Conservation (phyloP, 2,113 vertebrate genomes). For the Hippocampus mohnikei region DNA sequence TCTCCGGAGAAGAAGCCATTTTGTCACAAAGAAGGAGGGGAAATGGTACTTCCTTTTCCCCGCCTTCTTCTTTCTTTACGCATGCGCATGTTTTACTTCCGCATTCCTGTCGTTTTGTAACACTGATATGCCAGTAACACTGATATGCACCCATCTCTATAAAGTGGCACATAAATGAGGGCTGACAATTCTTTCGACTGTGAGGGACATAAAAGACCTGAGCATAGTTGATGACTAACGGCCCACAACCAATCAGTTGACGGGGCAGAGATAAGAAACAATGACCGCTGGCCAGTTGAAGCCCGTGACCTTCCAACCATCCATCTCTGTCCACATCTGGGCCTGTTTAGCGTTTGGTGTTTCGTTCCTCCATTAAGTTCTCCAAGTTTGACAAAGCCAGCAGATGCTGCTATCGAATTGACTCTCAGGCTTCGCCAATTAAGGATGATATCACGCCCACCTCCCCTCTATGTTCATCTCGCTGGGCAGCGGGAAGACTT, state of each 20-base stretch:
- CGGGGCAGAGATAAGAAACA: slow-evolving; percentile 80
- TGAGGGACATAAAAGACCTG: slow-evolving; percentile 54
- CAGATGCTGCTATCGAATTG: slow-evolving; percentile 80
- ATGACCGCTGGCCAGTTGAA: slow-evolving; percentile 74
- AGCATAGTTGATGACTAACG: slow-evolving; percentile 76
- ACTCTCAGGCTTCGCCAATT: slow-evolving; percentile 43
- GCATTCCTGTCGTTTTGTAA: too few species aligned
- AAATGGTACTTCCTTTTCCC: too few species aligned
- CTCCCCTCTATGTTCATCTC: slow-evolving; percentile 30
- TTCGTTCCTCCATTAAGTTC: slow-evolving; percentile 74
- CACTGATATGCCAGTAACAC: too few species aligned
- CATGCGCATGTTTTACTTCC: too few species aligned
- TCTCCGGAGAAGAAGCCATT: too few species aligned
- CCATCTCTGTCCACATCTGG: slow-evolving; percentile 83
- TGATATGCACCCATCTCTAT: slow-evolving; percentile 38
- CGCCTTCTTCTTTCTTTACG: too few species aligned
- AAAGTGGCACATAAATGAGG: slow-evolving; percentile 45
- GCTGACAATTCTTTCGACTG: slow-evolving; percentile 33
- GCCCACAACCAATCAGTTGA: slow-evolving; percentile 90
- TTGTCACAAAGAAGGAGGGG: too few species aligned
- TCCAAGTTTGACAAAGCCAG: slow-evolving; percentile 70
- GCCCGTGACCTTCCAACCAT: slow-evolving; percentile 81
- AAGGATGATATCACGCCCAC: slow-evolving; percentile 55
- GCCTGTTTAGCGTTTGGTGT: slow-evolving; percentile 70
- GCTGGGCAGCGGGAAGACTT: slow-evolving; percentile 49